Evolutionary conservation across 64 coral and sea anemone genomes (phyloP).

Genomic region (Exaiptasia diaphana): DNA sequence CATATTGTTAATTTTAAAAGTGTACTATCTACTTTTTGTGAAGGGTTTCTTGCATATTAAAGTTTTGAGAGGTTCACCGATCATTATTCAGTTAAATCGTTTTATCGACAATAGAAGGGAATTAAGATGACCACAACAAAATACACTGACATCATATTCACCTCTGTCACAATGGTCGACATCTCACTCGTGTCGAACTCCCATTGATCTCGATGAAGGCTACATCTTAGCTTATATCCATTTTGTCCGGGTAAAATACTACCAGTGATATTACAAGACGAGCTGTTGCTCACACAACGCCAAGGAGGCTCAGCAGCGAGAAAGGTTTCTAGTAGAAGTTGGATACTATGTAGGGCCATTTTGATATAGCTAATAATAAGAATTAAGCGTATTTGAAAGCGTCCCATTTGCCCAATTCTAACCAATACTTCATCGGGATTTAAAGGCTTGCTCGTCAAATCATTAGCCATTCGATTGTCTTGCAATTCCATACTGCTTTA

Average conservation of each 20-base stretch:
- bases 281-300: neutral
- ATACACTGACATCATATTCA: no score
- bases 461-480: no score
- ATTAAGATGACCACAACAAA: no score
- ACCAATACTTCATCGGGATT: constrained; percentile 52
- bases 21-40: no score
- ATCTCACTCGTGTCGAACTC: neutral
- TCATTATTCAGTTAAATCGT: neutral
- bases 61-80: no score
- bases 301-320: neutral
- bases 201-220: neutral
- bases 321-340: constrained; percentile 45
- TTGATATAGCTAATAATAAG: constrained; percentile 25
- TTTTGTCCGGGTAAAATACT: neutral
- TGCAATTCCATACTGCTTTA: no score
- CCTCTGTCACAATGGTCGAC: neutral
- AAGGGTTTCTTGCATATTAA: no score
- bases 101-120: no score
- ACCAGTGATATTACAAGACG: neutral
- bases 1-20: no score
- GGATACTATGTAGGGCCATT: constrained; percentile 7
- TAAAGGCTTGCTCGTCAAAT: constrained; percentile 40
- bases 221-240: neutral
- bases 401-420: constrained; percentile 18
- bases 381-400: constrained; percentile 34